Evolutionary conservation across 2,888 invertebrate genomes (phyloP), one percentile per base, ranked within the genome.

Genomic region (Thereva nobilitata): DNA sequence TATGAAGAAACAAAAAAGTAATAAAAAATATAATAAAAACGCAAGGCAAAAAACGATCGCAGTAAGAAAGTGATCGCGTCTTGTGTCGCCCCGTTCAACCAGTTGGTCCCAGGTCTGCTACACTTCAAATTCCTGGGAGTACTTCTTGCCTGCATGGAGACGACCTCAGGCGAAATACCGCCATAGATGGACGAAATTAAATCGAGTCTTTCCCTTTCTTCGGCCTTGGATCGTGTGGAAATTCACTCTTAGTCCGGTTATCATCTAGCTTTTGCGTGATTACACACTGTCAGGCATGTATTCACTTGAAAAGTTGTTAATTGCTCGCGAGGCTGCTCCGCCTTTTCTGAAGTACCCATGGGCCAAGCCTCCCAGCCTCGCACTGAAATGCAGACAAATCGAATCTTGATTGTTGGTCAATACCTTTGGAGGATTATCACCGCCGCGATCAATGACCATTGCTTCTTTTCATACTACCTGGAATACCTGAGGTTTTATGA

Each of bases 121-220:
- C 23, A 23, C 23, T 50, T 61, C 50, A 42, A 61, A 61, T 61
- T 61, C 41, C 50, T 41, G 10, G 35, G 9, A 10, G 40, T 50
- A 23, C 7, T 53, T 38, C 40, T 38, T n/a, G n/a, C 53, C 44
- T 50, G 41, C 7, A 4, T 41, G n/a, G 9, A 8, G 49, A 40
- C 10, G 44, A 50, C 40, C 10, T 9, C 23, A 12, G 49, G 40
- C 59, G 23, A 41, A 23, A 7, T 40, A 12, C 23, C n/a, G 50
- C 50, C 42, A 4, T 50, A 5, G n/a, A 37, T 61, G 8, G 50
- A 50, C 50, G 50, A 61, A 50, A 61, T 34, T 50, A 50, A 64
- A 54, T 54, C 35, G 41, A 23, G 66, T 66, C 66, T 70, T 70
- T 71, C 70, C 70, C 70, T 71, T 71, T 70, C 70, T 64, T 66